phyloP scores from a whole-genome alignment of 1,140 invertebrate genomes.

The Anastrepha ludens region DNA sequence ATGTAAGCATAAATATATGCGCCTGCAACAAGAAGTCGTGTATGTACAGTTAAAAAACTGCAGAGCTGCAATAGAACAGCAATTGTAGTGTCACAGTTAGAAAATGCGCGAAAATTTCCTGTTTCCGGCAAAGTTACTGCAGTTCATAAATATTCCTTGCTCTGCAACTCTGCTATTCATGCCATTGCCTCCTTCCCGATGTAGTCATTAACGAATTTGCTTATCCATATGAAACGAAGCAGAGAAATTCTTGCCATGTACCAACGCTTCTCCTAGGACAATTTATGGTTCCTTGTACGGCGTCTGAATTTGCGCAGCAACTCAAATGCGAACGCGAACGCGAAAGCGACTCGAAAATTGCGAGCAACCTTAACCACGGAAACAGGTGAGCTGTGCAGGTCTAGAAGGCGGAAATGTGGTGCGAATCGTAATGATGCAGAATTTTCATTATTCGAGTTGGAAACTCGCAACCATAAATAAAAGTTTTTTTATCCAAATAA shows the following conservation, averaged over 20 bases:
- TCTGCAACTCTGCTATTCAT: background rate
- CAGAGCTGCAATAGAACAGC: background rate
- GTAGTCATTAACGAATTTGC: background rate
- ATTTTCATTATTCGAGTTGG: background rate
- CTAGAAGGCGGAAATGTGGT: background rate
- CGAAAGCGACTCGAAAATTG: background rate
- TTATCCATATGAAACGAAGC: background rate
- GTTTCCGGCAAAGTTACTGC: background rate
- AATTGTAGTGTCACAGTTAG: background rate
- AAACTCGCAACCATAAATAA: background rate
- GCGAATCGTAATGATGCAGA: constrained; percentile 25
- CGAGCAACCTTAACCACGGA: background rate
- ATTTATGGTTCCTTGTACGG: background rate
- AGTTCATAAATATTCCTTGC: background rate
- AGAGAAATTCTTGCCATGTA: no score
- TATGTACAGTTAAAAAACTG: background rate
- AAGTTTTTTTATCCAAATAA: constrained; percentile 1
- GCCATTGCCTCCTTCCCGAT: background rate
- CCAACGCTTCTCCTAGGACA: background rate
- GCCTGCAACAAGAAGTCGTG: no score
- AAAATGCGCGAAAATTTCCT: background rate
- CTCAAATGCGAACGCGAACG: background rate
- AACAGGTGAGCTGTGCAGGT: no score
- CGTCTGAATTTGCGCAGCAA: background rate
- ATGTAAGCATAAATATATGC: background rate